Percentiles rank a stretch among this genome's conserved stretches.
Conservation (phyloP, 2,797 vertebrate species). For the Thripadectes ignobilis region DNA sequence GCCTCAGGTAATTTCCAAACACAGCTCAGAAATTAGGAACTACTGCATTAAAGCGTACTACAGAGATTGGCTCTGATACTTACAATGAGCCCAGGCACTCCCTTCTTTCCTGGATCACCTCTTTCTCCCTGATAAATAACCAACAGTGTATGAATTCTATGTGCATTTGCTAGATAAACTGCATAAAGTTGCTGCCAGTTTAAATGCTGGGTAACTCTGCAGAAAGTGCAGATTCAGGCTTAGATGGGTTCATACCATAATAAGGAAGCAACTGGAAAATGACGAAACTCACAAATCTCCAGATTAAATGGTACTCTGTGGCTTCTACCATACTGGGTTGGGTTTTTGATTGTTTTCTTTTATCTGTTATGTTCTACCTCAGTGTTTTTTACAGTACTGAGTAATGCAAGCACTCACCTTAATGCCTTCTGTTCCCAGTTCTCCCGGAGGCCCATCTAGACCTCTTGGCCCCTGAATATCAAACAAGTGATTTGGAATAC, state of each 20-base stretch:
- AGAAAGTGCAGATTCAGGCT: background rate
- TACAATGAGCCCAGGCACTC: slow-evolving; percentile 86
- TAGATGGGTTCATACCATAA: background rate
- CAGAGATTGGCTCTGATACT: slow-evolving; percentile 67
- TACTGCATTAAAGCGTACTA: background rate
- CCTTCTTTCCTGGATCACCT: slow-evolving; percentile 85
- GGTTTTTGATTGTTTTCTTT: background rate
- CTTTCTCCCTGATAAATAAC: slow-evolving; percentile 86
- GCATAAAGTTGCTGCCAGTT: background rate
- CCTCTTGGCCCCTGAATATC: slow-evolving; percentile 87
- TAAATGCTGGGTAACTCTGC: background rate
- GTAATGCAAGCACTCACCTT: slow-evolving; percentile 82
- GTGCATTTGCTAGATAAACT: background rate
- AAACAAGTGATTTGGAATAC: slow-evolving; percentile 29
- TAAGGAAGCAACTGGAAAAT: background rate
- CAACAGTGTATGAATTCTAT: background rate
- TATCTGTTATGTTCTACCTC: background rate
- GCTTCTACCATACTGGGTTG: background rate
- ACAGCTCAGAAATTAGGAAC: background rate
- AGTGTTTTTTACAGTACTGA: background rate
- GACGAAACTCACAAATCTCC: background rate
- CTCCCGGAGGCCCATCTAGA: slow-evolving; percentile 87
- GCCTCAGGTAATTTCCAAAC: background rate
- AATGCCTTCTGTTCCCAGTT: slow-evolving; percentile 84
- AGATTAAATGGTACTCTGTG: background rate